Base-by-base conservation (phyloP, 2,888 invertebrate species). In the Gymnosoma rotundatum region DNA sequence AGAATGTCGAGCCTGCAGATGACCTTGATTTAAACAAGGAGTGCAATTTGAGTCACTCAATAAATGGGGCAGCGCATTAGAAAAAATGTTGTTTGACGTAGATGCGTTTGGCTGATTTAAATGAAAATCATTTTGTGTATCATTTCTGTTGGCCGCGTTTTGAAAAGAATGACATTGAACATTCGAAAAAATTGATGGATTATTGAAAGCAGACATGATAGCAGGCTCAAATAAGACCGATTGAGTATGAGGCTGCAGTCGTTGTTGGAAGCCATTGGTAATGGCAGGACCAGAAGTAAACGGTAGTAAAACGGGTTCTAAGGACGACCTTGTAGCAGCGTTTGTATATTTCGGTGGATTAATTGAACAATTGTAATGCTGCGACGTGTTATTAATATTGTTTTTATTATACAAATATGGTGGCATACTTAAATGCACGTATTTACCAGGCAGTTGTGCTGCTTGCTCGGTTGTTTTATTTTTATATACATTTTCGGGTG, bases 401-500 rank as follows among this genome's bases (percentile, higher is more conserved):
- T 8, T 20, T 36, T 10, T 61, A 61, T 61, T 38, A 16, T n/a
- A 2, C n/a, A 38, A 38, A 18, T 32, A 42, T 14, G 38, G 36
- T 42, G 63, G 21, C 63, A 60, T n/a, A 60, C 25, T 16, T n/a
- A 60, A 60, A 60, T 60, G 8, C 10, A 32, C 8, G 42, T 45
- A 20, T 63, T 20, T 20, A 42, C 42, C 21, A 9, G 63, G 63
- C 20, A 45, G 63, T n/a, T 42, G 20, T 14, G 61, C 42, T 42
- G 25, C 42, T 21, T 63, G 20, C 25, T 21, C 25, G 48, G n/a
- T 45, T 48, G 25, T 48, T 64, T 64, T n/a, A 60, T 60, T 60
- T 25, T 25, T 25, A 25, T 25, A 25, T 38, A 38, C 12, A 60
- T 60, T 60, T 60, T 45, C 64, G 25, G 32, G 48, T 64, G 48